Conservation (phyloP, 2,888 invertebrate species). For the Anoplius nigerrimus region DNA sequence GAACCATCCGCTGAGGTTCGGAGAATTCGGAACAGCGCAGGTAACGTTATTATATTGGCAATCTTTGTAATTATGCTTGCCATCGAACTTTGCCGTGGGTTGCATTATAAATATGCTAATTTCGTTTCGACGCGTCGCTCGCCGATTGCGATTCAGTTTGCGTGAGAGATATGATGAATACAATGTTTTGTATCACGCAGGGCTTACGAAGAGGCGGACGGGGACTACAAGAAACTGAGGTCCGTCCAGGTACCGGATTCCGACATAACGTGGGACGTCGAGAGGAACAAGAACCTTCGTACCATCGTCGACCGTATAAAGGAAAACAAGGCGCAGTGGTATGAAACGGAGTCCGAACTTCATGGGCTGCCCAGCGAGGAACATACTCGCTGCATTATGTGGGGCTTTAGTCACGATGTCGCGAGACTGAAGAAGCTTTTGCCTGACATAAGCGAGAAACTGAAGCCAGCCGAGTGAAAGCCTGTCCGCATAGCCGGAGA, state of each 20-base stretch:
- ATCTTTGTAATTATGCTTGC: no score
- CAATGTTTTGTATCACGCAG: constrained; percentile 50
- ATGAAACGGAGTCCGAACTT: constrained; percentile 80
- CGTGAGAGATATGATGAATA: no score
- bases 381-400: constrained; percentile 83
- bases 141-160: background rate
- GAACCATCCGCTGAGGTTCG: no score
- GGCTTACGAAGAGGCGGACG: constrained; percentile 81
- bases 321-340: constrained; percentile 56
- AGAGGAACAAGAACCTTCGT: constrained; percentile 80
- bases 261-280: constrained; percentile 84
- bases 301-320: constrained; percentile 76
- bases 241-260: constrained; percentile 78
- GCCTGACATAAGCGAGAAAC: constrained; percentile 75
- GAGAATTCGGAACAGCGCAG: no score
- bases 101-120: no score
- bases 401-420: constrained; percentile 86
- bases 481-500: background rate
- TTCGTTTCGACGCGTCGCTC: background rate
- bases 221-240: constrained; percentile 85
- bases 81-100: no score
- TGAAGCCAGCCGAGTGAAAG: constrained; percentile 49
- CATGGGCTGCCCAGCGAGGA: constrained; percentile 83
- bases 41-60: no score
- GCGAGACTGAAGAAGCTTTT: constrained; percentile 81